A percentile compares a stretch with the other conserved stretches of the same genome.
These are phyloP conservation scores for Pangasius djambal DNA, from an alignment of 2,797 vertebrate genomes.

Conservation along the genomic window DNA sequence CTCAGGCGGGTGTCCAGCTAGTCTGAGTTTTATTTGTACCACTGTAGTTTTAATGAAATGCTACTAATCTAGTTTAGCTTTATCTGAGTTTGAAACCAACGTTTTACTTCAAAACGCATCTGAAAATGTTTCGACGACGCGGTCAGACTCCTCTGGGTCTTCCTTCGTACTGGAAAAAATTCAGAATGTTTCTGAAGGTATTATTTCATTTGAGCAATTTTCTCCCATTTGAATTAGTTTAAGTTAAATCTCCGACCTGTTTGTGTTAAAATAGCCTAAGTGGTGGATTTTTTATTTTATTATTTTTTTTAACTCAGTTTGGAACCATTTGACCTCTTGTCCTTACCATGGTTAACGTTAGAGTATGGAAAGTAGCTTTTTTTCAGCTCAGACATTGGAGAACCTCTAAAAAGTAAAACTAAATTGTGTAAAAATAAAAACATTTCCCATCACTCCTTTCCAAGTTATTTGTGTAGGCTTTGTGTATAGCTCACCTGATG, in stretches of 20 bases:
- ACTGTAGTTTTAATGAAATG: constrained; percentile 26
- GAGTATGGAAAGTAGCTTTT: too few species aligned
- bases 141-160: constrained; percentile 58
- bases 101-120: constrained; percentile 20
- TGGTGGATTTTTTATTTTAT: neutral
- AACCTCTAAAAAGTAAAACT: neutral
- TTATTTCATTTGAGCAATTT: constrained; percentile 7
- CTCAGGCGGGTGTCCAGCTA: neutral
- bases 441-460: neutral
- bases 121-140: constrained; percentile 65
- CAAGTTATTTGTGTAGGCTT: neutral
- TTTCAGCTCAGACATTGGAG: neutral
- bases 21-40: neutral
- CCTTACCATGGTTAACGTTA: neutral
- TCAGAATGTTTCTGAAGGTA: constrained; percentile 78
- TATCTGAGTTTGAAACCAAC: neutral
- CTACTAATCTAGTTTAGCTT: neutral
- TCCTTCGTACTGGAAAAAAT: constrained; percentile 68
- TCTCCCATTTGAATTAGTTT: neutral
- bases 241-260: neutral
- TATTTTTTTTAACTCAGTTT: neutral
- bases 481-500: neutral
- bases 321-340: neutral
- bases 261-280: neutral
- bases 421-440: neutral